Conservation (phyloP, 1,140 invertebrate species). For the Temnothorax curvispinosus region DNA sequence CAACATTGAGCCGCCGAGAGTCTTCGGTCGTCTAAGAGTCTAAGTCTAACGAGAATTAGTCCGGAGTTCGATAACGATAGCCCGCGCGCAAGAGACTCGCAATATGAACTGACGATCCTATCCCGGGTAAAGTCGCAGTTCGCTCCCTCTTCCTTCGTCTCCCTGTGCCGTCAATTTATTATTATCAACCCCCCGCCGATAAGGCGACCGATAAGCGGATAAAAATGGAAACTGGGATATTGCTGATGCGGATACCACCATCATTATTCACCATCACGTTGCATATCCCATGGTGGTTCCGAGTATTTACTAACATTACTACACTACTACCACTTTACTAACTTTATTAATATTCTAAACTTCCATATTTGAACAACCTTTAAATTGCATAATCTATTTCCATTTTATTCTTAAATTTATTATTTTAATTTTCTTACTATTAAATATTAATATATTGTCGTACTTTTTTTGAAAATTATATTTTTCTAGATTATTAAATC, state of each 20-base stretch:
- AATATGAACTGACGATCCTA: slow-evolving; percentile 66
- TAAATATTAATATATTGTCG: not conserved
- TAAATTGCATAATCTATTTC: not conserved
- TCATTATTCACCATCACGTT: not conserved
- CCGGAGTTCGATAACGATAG: slow-evolving; percentile 28
- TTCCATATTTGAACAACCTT: not conserved
- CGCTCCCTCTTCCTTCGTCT: not conserved
- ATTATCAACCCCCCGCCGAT: slow-evolving; percentile 47
- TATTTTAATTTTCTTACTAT: not conserved
- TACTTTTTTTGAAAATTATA: not conserved
- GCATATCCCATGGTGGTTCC: not conserved
- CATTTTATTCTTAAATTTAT: not conserved
- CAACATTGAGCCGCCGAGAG: slow-evolving; percentile 71
- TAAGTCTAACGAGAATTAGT: slow-evolving; percentile 39
- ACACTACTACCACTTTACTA: no score
- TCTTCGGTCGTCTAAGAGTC: slow-evolving; percentile 19
- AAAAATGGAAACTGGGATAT: slow-evolving; percentile 49
- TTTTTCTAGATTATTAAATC: not conserved
- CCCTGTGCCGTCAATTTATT: slow-evolving; percentile 33
- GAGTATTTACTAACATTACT: not conserved
- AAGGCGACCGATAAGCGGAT: slow-evolving; percentile 21
- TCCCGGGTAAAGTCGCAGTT: slow-evolving; percentile 27
- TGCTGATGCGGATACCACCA: not conserved
- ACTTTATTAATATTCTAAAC: not conserved
- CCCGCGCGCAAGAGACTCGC: slow-evolving; percentile 58